phyloP scores from a whole-genome alignment of 2,113 vertebrate genomes.

The Eidolon helvum region DNA sequence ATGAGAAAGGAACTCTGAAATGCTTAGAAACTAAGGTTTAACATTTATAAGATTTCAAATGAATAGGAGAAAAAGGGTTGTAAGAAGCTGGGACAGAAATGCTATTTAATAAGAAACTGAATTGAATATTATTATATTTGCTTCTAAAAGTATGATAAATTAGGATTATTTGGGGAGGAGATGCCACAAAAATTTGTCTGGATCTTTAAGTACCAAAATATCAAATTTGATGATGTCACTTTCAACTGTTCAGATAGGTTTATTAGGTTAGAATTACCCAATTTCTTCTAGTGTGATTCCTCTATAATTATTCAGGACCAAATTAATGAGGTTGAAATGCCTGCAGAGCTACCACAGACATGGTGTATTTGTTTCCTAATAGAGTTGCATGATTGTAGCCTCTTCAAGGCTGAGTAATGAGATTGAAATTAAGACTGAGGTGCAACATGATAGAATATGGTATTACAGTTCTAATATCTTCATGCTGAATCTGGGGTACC shows the following conservation, averaged over 20 bases:
- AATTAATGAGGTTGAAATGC: slow-evolving; percentile 19
- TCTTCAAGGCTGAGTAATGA: slow-evolving; percentile 9
- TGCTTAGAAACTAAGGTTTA: slow-evolving; percentile 7
- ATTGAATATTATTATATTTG: neutral
- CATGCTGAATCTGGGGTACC: neutral
- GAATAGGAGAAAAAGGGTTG: neutral
- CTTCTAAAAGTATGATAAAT: neutral
- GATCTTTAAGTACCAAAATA: slow-evolving; percentile 27
- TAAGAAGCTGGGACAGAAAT: slow-evolving; percentile 20
- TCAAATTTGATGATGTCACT: slow-evolving; percentile 4
- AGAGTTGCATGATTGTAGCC: neutral
- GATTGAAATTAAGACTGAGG: neutral
- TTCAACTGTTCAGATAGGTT: neutral
- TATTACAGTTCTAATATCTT: neutral
- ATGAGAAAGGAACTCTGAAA: slow-evolving; percentile 26
- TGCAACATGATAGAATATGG: neutral
- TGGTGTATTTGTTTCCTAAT: slow-evolving; percentile 26
- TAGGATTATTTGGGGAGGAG: neutral
- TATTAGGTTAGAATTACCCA: neutral
- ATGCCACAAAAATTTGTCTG: neutral
- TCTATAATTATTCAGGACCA: slow-evolving; percentile 16
- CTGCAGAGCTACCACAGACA: neutral
- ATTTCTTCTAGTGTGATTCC: neutral
- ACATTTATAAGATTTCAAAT: slow-evolving; percentile 30
- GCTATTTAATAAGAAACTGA: slow-evolving; percentile 1